Base-by-base conservation (phyloP, 2,888 invertebrate species). In the Apamea crenata region DNA sequence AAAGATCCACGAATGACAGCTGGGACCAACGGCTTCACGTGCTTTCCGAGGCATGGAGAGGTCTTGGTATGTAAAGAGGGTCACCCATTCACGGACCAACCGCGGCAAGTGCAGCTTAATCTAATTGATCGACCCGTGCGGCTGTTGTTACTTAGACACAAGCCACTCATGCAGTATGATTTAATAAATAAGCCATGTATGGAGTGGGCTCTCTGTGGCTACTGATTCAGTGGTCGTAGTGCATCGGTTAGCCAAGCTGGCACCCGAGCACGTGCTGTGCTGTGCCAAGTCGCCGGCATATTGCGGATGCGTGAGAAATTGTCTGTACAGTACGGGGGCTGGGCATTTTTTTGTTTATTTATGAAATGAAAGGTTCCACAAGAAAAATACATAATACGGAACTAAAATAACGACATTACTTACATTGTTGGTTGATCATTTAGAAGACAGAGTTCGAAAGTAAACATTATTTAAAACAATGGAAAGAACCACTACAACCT, bases 241-340 rank as follows among this genome's bases (percentile, higher is more conserved):
- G 66, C 70, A 77, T 14, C n/a, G 84, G 78, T 78, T 74, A 87
- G 70, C 78, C 74, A 68, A 74, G 36, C 74, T 75, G 84, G 80
- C 78, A 53, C 47, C 74, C 70, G 70, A 53, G 67, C 84, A 66
- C 65, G 61, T 63, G 81, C 67, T 44, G 67, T 40, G 50, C 36
- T 59, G 63, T 65, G 68, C 80, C 68, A 65, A 77, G 29, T 71
- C 36, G 71, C 12, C 25, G 36, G 29, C 71, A 70, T 74, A 44
- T 25, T 69, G 84, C 69, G 72, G 32, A 75, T 79, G 78, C 72
- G 83, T 85, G 84, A 82, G 84, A 80, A 87, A 84, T 73, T 21
- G 36, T 77, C 59, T n/a, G 56, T 8, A 47, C 21, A 36, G 10
- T 53, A 65, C 40, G 21, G 32, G 40, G 44, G 4, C 12, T 53